Percentiles rank a stretch among this genome's conserved stretches.
Conservation (phyloP, 2,113 vertebrate genomes). For the Clupea harengus region DNA sequence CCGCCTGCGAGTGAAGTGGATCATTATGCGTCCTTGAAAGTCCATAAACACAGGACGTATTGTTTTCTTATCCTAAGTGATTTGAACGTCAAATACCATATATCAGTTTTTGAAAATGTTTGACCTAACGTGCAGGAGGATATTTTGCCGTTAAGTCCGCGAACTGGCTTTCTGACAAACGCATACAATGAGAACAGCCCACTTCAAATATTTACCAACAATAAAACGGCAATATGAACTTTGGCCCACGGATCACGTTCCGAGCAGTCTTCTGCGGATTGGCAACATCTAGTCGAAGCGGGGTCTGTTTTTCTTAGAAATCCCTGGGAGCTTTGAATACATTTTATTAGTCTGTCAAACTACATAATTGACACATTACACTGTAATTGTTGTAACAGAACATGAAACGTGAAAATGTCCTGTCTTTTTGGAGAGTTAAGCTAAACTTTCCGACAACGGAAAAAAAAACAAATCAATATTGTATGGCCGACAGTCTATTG, state of each 20-base stretch:
- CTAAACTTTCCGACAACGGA: not conserved
- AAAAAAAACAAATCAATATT: not conserved
- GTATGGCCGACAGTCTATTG: too few relatives aligned
- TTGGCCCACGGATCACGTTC: slow-evolving; percentile 45
- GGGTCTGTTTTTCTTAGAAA: slow-evolving; percentile 55
- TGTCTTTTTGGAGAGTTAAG: not conserved
- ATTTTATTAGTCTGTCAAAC: slow-evolving; percentile 38
- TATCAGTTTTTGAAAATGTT: slow-evolving; percentile 15
- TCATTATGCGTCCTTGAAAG: slow-evolving; percentile 11
- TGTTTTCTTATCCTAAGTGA: slow-evolving; percentile 31
- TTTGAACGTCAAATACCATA: slow-evolving; percentile 15
- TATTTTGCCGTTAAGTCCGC: not conserved
- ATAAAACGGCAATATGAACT: slow-evolving; percentile 56
- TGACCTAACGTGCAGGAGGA: not conserved
- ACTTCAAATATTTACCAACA: slow-evolving; percentile 58
- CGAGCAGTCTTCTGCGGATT: not conserved
- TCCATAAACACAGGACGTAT: slow-evolving; percentile 9
- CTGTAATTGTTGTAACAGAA: not conserved
- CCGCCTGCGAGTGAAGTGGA: not conserved
- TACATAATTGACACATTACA: not conserved
- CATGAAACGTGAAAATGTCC: not conserved
- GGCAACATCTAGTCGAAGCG: slow-evolving; percentile 38
- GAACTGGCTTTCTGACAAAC: not conserved
- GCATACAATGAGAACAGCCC: not conserved
- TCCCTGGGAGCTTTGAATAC: slow-evolving; percentile 16